Base-by-base conservation (phyloP, 2,797 vertebrate genomes). In the Hydrophis major region DNA sequence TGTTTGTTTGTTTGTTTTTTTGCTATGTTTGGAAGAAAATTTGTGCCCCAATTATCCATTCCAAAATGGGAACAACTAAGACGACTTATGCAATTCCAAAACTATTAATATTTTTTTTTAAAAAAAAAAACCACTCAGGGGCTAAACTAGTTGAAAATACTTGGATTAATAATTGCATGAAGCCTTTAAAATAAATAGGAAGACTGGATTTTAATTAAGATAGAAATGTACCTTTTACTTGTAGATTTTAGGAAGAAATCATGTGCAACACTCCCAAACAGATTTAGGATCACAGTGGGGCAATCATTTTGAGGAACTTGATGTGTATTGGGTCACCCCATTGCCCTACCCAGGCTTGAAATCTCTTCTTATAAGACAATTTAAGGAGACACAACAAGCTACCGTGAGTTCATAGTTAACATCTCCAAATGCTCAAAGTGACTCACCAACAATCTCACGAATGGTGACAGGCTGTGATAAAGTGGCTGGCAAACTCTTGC, bases 401-500 rank as follows among this genome's bases (percentile, higher is more conserved):
- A 0, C 8, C 22, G 0, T 1, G 4, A 10, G 27, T 16, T 42
- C 22, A 8, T 4, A n/a, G 25, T 55, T 20, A 42, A 61, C 6
- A 28, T 14, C 27, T 50, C 83, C 6, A 42, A 47, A 28, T 8
- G 20, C 63, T 12, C 78, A 32, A 57, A 74, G 2, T 6, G 86
- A 96, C 98, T 98, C 94, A 99, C 99, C 98, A 57, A 98, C 97
- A 89, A 99, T 98, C 97, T 99, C 98, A 92, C 97, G 97, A 96
- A 99, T 98, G 8, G 98, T 99, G 95, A 99, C 98, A 0, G 98
- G 96, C 96, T 99, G 98, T 0, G 87, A 0, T 69, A 98, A 96
- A 0, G 95, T 96, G 90, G 98, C 98, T 0, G 98, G 98, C 25
- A 93, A 94, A 94, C 99, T 99, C 92, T 97, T 97, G 0, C 99